Evolutionary conservation across 2,888 invertebrate genomes (phyloP), one percentile per base, ranked within the genome.

Genomic region (Drepanosiphum platanoidis): DNA sequence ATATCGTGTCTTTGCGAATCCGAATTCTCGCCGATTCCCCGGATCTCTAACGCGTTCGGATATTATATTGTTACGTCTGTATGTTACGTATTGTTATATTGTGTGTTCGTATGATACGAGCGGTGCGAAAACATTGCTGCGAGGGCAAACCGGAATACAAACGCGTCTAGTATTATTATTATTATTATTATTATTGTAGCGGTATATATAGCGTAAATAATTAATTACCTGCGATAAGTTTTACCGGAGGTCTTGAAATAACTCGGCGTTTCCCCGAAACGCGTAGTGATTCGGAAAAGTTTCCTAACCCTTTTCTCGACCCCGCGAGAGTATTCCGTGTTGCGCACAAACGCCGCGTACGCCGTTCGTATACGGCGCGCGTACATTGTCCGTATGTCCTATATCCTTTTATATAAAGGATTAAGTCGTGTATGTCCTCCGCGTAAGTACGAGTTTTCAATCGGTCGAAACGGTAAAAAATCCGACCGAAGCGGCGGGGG

Each of bases 231-330:
- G 5, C n/a, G 61, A 27, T 61, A n/a, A 61, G 61, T 61, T 61
- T n/a, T 5, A 61, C 27, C 52, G 61, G 61, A 5, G 9, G 27
- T 22, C 9, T 61, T 61, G 9, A 61, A 61, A 61, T 61, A 61
- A 61, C 61, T 61, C 61, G n/a, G 2, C n/a, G 27, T 61, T 9
- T n/a, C n/a, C 27, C 61, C n/a, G n/a, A 61, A 61, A 27, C 8
- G 42, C 42, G 61, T 27, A 22, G 61, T 27, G 61, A 61, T 61
- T 61, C 61, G 61, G 61, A 61, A 61, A 61, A n/a, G n/a, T 61
- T 61, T 61, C 27, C 61, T n/a, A 27, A 61, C 61, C 61, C 61
- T 61, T 61, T 61, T 61, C 11, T 42, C 27, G 27, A 61, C 8
- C n/a, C 11, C n/a, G 11, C n/a, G n/a, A 0, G 46, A 32, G 8